Evolutionary conservation across 2,797 vertebrate species (phyloP), one percentile per base, ranked within the genome.

Genomic region (Gallinago solitaria): DNA sequence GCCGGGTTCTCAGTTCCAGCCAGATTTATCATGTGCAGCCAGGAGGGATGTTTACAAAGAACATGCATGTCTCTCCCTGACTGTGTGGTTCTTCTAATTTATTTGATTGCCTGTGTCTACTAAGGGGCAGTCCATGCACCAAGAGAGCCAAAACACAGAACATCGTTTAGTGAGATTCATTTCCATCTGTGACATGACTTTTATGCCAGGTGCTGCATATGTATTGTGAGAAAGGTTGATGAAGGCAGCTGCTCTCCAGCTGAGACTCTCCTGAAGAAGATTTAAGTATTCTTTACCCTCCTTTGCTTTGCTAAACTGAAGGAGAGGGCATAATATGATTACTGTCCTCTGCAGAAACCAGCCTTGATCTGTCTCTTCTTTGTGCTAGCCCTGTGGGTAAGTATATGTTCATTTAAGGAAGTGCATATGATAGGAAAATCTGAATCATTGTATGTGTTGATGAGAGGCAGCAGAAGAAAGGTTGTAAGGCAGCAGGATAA

Each of bases 181-280:
- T 84, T 90, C 91, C 57, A 85, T 90, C 60, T 93, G 83, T 21
- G 53, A 59, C 50, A 25, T 33, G 71, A 61, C 68, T 91, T 90
- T 89, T 57, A 18, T 78, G 48, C 78, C 93, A 92, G 88, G 67
- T 92, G 68, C 60, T 95, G 45, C 64, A 17, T 60, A 82, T 32
- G 60, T 16, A 33, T 77, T 32, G 19, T 75, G 57, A 64, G 80
- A 83, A 87, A 85, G 33, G 83, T 54, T 90, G 91, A 89, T 74
- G 57, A 83, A 87, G 64, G 90, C 86, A 95, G 68, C 60, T 92
- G 60, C 50, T 61, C 56, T 85, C 63, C 83, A 96, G 68, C 90
- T 94, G 90, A 87, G 91, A 87, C 78, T 77, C 11, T 64, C 41
- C 33, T 64, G 77, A 89, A 89, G 83, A 90, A 90, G 67, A 85